A percentile compares a stretch with the other conserved stretches of the same genome.
phyloP scores from a whole-genome alignment of 1,140 invertebrate genomes.

The Drosophila repleta region DNA sequence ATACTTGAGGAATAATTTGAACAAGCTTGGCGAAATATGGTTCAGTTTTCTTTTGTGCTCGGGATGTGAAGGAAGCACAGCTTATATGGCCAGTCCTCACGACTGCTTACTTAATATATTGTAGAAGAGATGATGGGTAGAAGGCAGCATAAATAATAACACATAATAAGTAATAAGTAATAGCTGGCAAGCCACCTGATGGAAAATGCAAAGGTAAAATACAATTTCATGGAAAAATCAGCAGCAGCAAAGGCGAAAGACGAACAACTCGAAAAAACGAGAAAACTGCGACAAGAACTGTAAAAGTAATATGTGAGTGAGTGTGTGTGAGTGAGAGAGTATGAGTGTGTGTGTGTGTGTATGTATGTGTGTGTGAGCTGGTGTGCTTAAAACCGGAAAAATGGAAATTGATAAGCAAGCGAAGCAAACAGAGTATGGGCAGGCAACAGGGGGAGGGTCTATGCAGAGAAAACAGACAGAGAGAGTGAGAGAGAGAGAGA shows the following conservation, averaged over 20 bases:
- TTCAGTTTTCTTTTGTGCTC: no score
- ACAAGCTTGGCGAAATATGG: no score
- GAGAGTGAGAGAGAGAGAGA: no score
- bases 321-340: slow-evolving; percentile 3
- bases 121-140: neutral
- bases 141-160: slow-evolving; percentile 9
- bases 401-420: slow-evolving; percentile 76
- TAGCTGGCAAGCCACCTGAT: slow-evolving; percentile 28
- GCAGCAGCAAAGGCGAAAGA: slow-evolving; percentile 8
- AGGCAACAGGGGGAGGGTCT: slow-evolving; percentile 2
- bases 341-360: slow-evolving; percentile 11
- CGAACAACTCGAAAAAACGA: neutral
- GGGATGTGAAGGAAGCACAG: no score
- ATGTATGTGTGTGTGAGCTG: slow-evolving; percentile 29
- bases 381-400: slow-evolving; percentile 77
- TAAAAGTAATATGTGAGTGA: slow-evolving; percentile 9
- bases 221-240: slow-evolving; percentile 51
- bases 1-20: no score
- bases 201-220: slow-evolving; percentile 68
- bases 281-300: slow-evolving; percentile 15
- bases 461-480: neutral
- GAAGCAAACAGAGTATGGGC: slow-evolving; percentile 57
- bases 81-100: no score
- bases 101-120: neutral
- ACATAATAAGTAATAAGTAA: slow-evolving; percentile 26